These are phyloP conservation scores for Macrosteles quadrilineatus DNA, from an alignment of 1,140 invertebrate species.

Conservation along the genomic window DNA sequence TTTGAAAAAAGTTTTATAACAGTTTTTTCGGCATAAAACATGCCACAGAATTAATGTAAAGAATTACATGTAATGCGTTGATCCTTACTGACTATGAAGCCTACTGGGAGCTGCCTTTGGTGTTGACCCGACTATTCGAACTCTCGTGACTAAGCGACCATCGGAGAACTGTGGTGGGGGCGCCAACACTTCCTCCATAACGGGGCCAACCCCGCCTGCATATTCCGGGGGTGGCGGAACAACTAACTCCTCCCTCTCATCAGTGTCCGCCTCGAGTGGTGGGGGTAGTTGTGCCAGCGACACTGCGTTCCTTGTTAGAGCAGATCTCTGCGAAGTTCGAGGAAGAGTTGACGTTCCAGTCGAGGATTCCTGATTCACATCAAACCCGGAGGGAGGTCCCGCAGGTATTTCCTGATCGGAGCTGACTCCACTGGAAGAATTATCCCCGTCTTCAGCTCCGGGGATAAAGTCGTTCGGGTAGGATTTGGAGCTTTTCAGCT, in stretches of 20 bases:
- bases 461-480: constrained; percentile 76
- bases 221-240: constrained; percentile 81
- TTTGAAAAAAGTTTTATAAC: no score
- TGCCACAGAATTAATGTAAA: no score
- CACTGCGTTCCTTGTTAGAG: constrained; percentile 66
- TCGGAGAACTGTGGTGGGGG: constrained; percentile 74
- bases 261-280: constrained; percentile 73
- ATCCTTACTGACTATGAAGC: constrained; percentile 31
- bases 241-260: constrained; percentile 65
- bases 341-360: constrained; percentile 51
- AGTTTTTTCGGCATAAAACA: no score
- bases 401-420: constrained; percentile 75
- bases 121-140: constrained; percentile 76
- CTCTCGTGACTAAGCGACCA: constrained; percentile 54
- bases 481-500: constrained; percentile 80
- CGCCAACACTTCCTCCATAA: constrained; percentile 56
- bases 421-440: constrained; percentile 82
- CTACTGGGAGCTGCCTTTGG: constrained; percentile 57
- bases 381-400: constrained; percentile 39
- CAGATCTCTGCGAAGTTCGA: constrained; percentile 44
- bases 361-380: constrained; percentile 53
- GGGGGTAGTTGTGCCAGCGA: constrained; percentile 78
- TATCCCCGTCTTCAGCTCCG: constrained; percentile 73
- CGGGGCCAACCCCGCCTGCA: constrained; percentile 51
- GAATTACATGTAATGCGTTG: no score